A percentile compares a stretch with the other conserved stretches of the same genome.
phyloP scores from a whole-genome alignment of 2,888 invertebrate species.

The Agelastica alni region DNA sequence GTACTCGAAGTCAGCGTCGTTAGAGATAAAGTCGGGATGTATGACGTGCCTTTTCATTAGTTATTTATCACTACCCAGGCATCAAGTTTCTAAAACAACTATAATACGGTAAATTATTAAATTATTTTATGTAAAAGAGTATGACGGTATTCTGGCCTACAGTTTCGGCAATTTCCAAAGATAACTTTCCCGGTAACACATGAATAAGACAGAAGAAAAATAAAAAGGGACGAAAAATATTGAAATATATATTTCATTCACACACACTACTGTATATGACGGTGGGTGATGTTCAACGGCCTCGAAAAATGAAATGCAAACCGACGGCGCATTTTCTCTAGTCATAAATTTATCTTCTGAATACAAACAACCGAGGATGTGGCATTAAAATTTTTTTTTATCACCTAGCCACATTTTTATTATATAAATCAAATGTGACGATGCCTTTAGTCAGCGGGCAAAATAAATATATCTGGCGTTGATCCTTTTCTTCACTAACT shows the following conservation, averaged over 20 bases:
- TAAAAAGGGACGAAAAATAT: conserved; percentile 28
- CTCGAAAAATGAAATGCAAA: conserved; percentile 40
- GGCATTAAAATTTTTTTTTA: conserved; percentile 45
- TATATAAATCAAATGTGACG: conserved; percentile 41
- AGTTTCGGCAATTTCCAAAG: conserved; percentile 7
- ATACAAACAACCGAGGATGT: conserved; percentile 44
- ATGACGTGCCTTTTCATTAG: no score
- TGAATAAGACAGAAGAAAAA: conserved; percentile 24
- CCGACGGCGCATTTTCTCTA: conserved; percentile 38
- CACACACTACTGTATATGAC: conserved; percentile 39
- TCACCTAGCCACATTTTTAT: conserved; percentile 34
- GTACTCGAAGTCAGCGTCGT: no score
- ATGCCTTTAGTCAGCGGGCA: conserved; percentile 24
- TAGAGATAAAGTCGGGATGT: no score
- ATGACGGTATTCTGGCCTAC: no score
- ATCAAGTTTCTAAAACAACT: not conserved
- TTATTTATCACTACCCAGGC: no score
- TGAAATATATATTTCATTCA: conserved; percentile 37
- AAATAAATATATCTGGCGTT: no score
- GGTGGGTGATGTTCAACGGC: conserved; percentile 32
- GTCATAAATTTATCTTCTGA: conserved; percentile 43
- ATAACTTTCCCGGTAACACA: conserved; percentile 21
- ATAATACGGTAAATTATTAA: no score
- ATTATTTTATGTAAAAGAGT: no score
- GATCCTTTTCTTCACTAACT: no score